Evolutionary conservation across 2,797 vertebrate species (phyloP).

Genomic region (Saguinus oedipus): DNA sequence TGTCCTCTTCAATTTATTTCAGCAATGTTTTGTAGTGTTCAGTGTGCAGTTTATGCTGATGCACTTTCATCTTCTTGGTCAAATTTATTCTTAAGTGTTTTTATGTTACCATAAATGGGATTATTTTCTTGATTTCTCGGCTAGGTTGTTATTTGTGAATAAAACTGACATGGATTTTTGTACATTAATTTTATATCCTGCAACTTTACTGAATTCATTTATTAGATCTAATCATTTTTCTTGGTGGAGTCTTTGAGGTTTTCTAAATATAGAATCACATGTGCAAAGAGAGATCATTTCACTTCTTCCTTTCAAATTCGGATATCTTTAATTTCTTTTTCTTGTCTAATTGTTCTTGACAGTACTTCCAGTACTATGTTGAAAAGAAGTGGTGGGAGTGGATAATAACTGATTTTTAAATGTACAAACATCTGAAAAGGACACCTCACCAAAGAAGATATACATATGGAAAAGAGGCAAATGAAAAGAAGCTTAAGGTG

Average conservation of each 20-base stretch:
- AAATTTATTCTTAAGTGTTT: background rate
- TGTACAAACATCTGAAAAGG: background rate
- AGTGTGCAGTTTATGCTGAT: background rate
- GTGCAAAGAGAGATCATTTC: background rate
- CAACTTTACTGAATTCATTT: background rate
- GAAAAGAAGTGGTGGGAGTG: background rate
- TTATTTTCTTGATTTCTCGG: background rate
- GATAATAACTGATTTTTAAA: background rate
- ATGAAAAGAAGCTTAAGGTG: background rate
- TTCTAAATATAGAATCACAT: background rate
- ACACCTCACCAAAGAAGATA: background rate
- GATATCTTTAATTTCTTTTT: background rate
- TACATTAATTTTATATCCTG: background rate
- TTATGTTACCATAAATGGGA: background rate
- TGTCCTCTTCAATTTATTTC: background rate
- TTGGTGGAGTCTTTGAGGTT: background rate
- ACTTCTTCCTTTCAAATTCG: background rate
- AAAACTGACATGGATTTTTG: background rate
- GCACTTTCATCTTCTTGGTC: background rate
- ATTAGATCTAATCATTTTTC: background rate
- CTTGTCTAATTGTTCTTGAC: background rate
- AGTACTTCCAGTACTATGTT: background rate
- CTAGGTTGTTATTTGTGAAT: background rate
- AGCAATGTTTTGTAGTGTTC: background rate
- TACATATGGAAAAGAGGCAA: background rate